These are phyloP conservation scores for Mus pahari DNA, from an alignment of 2,113 vertebrate species.

Conservation along the genomic window DNA sequence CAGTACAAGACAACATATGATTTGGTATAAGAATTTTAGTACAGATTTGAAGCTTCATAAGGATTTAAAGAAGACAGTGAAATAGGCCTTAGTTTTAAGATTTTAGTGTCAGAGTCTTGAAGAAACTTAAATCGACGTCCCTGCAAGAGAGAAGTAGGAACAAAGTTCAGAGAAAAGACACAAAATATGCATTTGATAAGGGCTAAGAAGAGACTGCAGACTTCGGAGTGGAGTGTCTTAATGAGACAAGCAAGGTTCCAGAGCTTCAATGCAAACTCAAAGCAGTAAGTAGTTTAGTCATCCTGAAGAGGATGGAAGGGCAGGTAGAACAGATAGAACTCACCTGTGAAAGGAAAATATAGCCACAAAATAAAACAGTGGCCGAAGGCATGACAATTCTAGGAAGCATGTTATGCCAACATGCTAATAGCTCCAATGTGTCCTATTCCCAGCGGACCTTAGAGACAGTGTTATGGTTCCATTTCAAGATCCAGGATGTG, in stretches of 20 bases:
- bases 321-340: not conserved
- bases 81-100: constrained; percentile 39
- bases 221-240: constrained; percentile 27
- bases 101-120: constrained; percentile 50
- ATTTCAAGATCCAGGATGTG: constrained; percentile 1
- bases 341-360: constrained; percentile 46
- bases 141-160: not conserved
- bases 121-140: constrained; percentile 5
- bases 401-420: constrained; percentile 29
- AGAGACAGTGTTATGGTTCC: constrained; percentile 7
- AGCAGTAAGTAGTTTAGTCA: not conserved
- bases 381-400: constrained; percentile 16
- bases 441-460: not conserved
- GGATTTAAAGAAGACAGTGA: constrained; percentile 59
- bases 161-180: constrained; percentile 41
- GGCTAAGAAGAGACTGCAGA: constrained; percentile 14
- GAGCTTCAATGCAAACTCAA: constrained; percentile 45
- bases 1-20: constrained; percentile 53
- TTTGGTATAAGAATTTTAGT: constrained; percentile 55
- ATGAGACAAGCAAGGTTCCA: not conserved
- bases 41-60: constrained; percentile 58
- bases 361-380: constrained; percentile 19
- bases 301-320: not conserved
- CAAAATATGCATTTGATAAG: not conserved
- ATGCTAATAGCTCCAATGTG: not conserved